A percentile compares a stretch with the other conserved stretches of the same genome.
Conservation (phyloP, 2,888 invertebrate species). For the Thysanoteuthis rhombus region DNA sequence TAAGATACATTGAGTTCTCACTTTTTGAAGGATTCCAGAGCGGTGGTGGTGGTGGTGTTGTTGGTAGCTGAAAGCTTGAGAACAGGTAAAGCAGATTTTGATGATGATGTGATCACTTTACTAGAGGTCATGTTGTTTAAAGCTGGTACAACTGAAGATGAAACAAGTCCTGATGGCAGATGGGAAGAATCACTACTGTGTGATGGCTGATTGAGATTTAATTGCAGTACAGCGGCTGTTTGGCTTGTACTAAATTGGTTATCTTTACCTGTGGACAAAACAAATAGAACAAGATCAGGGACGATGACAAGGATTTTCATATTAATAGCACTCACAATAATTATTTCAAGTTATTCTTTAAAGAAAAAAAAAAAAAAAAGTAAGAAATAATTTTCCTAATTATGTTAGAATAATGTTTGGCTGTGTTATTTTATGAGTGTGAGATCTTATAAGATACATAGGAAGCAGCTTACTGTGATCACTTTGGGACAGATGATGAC, state of each 20-base stretch:
- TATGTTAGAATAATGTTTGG: too few relatives aligned
- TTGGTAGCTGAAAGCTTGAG: slow-evolving; percentile 43
- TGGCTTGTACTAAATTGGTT: slow-evolving; percentile 63
- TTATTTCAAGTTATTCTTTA: too few relatives aligned
- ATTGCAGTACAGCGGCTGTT: slow-evolving; percentile 62
- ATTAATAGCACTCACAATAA: neutral
- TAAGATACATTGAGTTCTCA: slow-evolving; percentile 38
- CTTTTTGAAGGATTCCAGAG: slow-evolving; percentile 51
- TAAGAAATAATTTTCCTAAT: too few relatives aligned
- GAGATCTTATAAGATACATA: too few relatives aligned
- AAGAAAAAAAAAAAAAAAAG: too few relatives aligned
- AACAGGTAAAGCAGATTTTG: slow-evolving; percentile 35
- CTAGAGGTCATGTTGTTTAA: slow-evolving; percentile 33
- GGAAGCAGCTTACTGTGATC: too few relatives aligned
- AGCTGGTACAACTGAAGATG: slow-evolving; percentile 35
- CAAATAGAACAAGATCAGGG: too few relatives aligned
- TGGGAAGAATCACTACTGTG: slow-evolving; percentile 23
- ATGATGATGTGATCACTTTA: slow-evolving; percentile 35
- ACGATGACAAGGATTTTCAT: neutral
- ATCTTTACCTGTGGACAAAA: slow-evolving; percentile 50
- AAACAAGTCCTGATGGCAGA: slow-evolving; percentile 29
- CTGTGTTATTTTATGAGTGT: too few relatives aligned
- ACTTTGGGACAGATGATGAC: too few relatives aligned
- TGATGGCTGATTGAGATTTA: slow-evolving; percentile 52
- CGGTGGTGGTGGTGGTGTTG: slow-evolving; percentile 44